Evolutionary conservation across 1,140 invertebrate genomes (phyloP).

Genomic region (Andrena cerasifolii): DNA sequence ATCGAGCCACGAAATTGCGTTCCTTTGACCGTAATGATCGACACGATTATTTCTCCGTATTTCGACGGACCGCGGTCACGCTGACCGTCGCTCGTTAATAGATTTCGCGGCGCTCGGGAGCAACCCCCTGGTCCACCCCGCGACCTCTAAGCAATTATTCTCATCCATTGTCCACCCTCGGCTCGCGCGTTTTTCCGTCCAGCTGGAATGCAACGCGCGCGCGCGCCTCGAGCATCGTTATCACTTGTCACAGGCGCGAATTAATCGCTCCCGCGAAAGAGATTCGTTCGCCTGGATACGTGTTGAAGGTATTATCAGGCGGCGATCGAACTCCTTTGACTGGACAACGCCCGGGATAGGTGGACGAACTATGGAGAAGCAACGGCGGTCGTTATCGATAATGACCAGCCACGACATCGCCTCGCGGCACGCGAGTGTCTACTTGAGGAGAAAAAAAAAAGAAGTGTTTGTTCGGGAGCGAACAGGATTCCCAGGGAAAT

Average conservation of each 20-base stretch:
- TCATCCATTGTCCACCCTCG: neutral
- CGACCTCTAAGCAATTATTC: conserved; percentile 35
- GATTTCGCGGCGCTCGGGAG: neutral
- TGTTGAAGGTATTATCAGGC: neutral
- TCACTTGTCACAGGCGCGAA: neutral
- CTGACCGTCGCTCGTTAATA: neutral
- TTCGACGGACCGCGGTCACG: neutral
- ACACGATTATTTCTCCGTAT: conserved; percentile 13
- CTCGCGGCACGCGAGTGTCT: neutral
- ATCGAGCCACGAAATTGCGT: neutral
- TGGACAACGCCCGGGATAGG: neutral
- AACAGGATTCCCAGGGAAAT: neutral
- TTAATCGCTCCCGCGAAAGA: conserved; percentile 17
- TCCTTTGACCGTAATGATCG: conserved; percentile 20
- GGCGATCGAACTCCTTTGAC: conserved; percentile 1
- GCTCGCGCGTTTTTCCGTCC: too few species aligned
- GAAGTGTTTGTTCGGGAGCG: neutral
- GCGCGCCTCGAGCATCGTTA: neutral
- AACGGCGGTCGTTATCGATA: conserved; percentile 50
- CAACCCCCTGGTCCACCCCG: neutral
- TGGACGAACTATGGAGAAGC: conserved; percentile 31
- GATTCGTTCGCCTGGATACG: neutral
- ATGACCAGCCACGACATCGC: conserved; percentile 36
- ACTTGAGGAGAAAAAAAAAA: conserved; percentile 9
- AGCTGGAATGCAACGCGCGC: too few species aligned